phyloP scores from a whole-genome alignment of 2,888 invertebrate genomes.

The Acanthosepion lycidas region DNA sequence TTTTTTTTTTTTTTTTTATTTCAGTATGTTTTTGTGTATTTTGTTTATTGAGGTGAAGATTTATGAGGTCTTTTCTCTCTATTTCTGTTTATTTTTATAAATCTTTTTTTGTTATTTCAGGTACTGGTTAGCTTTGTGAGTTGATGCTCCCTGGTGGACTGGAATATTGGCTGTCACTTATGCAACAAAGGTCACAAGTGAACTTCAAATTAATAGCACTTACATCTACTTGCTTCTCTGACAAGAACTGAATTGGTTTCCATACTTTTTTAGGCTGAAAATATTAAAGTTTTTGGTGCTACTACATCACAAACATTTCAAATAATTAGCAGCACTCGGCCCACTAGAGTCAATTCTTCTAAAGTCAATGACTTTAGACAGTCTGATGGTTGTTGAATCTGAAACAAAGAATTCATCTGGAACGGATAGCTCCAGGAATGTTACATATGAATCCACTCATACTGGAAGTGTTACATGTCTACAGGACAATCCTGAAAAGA shows the following conservation, averaged over 20 bases:
- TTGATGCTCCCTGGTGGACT: not conserved
- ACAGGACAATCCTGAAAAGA: constrained; percentile 41
- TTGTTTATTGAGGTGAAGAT: too few species aligned
- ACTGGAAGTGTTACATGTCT: constrained; percentile 42
- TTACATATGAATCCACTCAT: constrained; percentile 40
- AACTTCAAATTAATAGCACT: not conserved
- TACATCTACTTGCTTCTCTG: not conserved
- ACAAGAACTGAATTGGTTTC: constrained; percentile 4
- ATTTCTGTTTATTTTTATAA: too few species aligned
- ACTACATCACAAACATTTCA: not conserved
- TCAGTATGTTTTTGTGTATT: too few species aligned
- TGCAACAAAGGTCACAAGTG: not conserved
- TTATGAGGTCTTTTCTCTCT: too few species aligned
- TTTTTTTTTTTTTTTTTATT: too few species aligned
- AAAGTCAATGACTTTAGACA: constrained; percentile 45
- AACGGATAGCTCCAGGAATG: constrained; percentile 46
- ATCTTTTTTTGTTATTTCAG: not conserved
- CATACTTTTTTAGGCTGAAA: not conserved
- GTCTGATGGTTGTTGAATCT: constrained; percentile 46
- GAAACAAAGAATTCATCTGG: constrained; percentile 39
- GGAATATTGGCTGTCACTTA: not conserved
- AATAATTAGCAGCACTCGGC: not conserved
- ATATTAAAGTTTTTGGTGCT: not conserved
- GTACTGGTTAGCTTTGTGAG: not conserved
- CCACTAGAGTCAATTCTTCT: not conserved